phyloP scores from a whole-genome alignment of 2,113 vertebrate species.

The Callipepla squamata region DNA sequence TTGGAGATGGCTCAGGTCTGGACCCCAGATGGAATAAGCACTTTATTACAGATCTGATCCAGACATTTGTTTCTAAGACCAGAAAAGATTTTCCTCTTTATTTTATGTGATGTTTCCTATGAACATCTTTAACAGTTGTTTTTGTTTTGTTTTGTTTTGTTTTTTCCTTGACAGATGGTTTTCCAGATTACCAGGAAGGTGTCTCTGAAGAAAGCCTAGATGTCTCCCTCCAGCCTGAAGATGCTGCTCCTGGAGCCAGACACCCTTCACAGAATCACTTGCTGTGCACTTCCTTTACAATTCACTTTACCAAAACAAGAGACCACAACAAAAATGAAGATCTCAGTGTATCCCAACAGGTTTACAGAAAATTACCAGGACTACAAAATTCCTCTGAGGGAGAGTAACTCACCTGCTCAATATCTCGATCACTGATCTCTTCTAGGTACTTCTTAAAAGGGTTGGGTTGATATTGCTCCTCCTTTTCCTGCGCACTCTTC shows the following conservation, averaged over 20 bases:
- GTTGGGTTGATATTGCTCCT: slow-evolving; percentile 80
- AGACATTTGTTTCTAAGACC: neutral
- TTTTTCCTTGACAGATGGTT: neutral
- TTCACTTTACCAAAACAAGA: neutral
- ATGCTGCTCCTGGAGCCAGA: neutral
- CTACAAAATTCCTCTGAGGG: neutral
- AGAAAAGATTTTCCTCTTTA: neutral
- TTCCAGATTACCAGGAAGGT: neutral
- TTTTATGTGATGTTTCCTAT: neutral
- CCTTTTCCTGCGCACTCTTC: slow-evolving; percentile 74
- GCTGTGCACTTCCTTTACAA: neutral
- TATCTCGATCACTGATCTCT: slow-evolving; percentile 66
- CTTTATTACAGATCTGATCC: neutral
- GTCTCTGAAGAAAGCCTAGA: neutral
- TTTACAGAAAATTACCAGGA: neutral
- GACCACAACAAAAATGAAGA: neutral
- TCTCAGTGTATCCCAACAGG: neutral
- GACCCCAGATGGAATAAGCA: neutral
- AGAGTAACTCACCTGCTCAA: slow-evolving; percentile 77
- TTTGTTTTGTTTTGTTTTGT: no score
- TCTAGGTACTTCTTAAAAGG: slow-evolving; percentile 82
- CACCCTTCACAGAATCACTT: neutral
- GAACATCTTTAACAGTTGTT: neutral
- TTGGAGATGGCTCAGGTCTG: neutral
- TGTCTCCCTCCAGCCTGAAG: neutral